Percentiles rank a stretch among this genome's conserved stretches.
phyloP scores from a whole-genome alignment of 2,797 vertebrate species.

The Mareca strepera region DNA sequence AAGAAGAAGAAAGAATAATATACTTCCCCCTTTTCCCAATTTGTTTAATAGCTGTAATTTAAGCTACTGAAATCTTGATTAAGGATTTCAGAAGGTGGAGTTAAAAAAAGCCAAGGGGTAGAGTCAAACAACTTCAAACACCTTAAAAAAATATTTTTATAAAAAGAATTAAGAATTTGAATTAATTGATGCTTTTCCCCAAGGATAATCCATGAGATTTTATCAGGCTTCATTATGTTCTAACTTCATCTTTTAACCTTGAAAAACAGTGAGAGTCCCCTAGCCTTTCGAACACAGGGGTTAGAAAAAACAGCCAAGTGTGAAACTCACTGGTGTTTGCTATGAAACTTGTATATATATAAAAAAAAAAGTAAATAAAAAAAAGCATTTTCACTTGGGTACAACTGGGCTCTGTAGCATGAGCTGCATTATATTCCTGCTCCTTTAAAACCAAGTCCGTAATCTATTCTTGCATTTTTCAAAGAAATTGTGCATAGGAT shows the following conservation, averaged over 20 bases:
- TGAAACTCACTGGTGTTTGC: background rate
- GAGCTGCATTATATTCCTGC: background rate
- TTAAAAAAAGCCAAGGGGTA: slow-evolving; percentile 16
- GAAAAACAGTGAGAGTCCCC: background rate
- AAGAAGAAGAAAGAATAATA: slow-evolving; percentile 1
- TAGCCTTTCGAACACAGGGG: background rate
- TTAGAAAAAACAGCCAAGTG: background rate
- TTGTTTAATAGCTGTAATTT: slow-evolving; percentile 46
- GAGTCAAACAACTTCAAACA: slow-evolving; percentile 23
- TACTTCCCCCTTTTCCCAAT: background rate
- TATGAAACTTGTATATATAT: background rate
- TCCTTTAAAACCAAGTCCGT: background rate
- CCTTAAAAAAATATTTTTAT: slow-evolving; percentile 7
- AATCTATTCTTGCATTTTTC: background rate
- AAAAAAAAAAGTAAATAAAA: background rate
- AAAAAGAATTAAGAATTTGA: slow-evolving; percentile 4
- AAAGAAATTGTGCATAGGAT: background rate
- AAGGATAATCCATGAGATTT: slow-evolving; percentile 13
- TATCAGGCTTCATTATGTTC: slow-evolving; percentile 25
- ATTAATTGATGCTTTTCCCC: background rate
- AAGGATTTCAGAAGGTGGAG: slow-evolving; percentile 23
- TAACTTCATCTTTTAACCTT: background rate
- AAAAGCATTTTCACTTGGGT: background rate
- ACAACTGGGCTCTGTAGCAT: background rate
- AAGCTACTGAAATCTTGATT: slow-evolving; percentile 15